phyloP scores from a whole-genome alignment of 2,888 invertebrate genomes.

The Amblyjoppa fuscipennis region DNA sequence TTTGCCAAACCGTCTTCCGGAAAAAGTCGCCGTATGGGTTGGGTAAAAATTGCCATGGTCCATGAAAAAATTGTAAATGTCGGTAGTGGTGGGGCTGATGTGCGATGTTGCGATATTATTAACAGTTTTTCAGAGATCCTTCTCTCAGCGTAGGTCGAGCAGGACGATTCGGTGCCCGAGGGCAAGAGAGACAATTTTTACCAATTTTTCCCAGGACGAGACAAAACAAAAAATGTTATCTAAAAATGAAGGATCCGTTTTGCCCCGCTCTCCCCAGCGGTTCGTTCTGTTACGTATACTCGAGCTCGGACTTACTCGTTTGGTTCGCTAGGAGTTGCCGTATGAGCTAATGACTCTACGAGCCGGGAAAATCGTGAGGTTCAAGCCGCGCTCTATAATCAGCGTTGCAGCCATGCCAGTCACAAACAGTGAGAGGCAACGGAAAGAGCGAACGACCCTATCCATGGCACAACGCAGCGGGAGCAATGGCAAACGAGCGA shows the following conservation, averaged over 20 bases:
- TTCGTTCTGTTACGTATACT: slow-evolving; percentile 3
- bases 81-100: too few species aligned
- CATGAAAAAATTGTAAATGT: too few species aligned
- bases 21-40: too few species aligned
- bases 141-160: too few species aligned
- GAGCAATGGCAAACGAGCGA: slow-evolving; percentile 64
- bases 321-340: slow-evolving; percentile 29
- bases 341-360: slow-evolving; percentile 77
- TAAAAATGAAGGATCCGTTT: background rate
- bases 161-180: too few species aligned
- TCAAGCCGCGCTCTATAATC: slow-evolving; percentile 76
- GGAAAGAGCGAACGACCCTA: slow-evolving; percentile 32
- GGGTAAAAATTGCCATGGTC: too few species aligned
- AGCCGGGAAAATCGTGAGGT: slow-evolving; percentile 81
- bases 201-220: background rate
- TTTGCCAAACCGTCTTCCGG: too few species aligned
- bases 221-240: background rate
- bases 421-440: slow-evolving; percentile 79
- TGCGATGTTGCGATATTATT: too few species aligned
- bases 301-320: slow-evolving; percentile 3
- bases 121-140: too few species aligned
- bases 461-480: slow-evolving; percentile 70
- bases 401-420: slow-evolving; percentile 77
- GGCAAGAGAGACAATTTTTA: too few species aligned
- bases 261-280: too few species aligned